Evolutionary conservation across 2,888 invertebrate species (phyloP).

Genomic region (Antheraea yamamai): DNA sequence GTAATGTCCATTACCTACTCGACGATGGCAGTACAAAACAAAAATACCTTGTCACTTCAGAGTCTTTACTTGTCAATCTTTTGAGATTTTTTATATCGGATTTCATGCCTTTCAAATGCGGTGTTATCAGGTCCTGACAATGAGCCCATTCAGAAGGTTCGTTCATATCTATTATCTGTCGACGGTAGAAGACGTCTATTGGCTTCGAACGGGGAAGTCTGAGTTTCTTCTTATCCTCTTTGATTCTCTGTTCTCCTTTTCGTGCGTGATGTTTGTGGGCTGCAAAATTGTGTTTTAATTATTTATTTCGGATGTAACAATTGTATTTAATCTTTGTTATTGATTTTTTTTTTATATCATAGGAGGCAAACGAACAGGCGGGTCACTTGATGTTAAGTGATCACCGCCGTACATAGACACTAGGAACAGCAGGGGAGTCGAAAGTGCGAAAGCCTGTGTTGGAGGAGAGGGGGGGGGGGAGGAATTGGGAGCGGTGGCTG

Average conservation of each 20-base stretch:
- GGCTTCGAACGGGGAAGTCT: conserved; percentile 11
- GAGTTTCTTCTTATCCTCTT: not conserved
- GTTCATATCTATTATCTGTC: conserved; percentile 23
- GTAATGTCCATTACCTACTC: too few species aligned
- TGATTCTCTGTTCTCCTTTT: not conserved
- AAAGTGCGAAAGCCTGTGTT: too few species aligned
- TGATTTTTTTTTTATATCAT: too few species aligned
- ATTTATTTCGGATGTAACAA: not conserved
- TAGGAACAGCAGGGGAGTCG: too few species aligned
- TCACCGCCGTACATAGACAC: too few species aligned
- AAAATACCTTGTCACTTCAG: conserved; percentile 39
- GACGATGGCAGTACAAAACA: not conserved
- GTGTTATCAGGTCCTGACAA: conserved; percentile 49
- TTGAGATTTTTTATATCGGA: conserved; percentile 28
- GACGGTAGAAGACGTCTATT: conserved; percentile 40
- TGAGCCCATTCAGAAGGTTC: conserved; percentile 39
- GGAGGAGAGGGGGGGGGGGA: too few species aligned
- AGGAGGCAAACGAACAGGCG: too few species aligned
- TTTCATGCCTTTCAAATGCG: conserved; percentile 44
- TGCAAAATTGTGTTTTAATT: not conserved
- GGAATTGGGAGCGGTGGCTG: too few species aligned
- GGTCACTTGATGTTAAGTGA: too few species aligned
- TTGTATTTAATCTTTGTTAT: too few species aligned
- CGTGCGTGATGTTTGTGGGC: not conserved
- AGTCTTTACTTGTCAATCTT: conserved; percentile 22